These are phyloP conservation scores for Meles meles DNA, from an alignment of 2,113 vertebrate genomes.

Conservation along the genomic window DNA sequence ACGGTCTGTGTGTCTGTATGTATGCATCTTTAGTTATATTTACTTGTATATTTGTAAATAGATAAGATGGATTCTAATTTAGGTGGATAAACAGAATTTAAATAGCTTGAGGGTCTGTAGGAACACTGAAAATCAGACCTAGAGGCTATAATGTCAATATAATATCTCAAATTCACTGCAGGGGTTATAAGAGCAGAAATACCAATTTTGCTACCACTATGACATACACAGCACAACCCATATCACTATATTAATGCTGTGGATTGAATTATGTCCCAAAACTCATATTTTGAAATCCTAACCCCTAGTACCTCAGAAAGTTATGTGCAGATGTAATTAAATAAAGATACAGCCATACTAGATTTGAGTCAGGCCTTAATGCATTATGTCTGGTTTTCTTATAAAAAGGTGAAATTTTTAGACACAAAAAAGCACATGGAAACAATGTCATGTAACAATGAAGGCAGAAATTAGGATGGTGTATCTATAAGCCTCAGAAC, in stretches of 20 bases:
- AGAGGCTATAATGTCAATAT: background rate
- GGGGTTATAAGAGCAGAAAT: fast-evolving
- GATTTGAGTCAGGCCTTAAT: background rate
- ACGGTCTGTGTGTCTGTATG: too few species aligned
- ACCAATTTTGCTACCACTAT: too few species aligned
- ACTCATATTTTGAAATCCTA: background rate
- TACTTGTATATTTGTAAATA: background rate
- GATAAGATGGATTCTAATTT: background rate
- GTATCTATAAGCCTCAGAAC: background rate
- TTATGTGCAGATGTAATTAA: background rate
- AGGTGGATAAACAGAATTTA: background rate
- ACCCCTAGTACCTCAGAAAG: background rate
- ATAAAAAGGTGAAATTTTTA: background rate
- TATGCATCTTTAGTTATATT: background rate
- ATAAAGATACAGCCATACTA: background rate
- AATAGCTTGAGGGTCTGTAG: background rate
- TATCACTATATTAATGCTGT: background rate
- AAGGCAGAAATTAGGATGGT: background rate
- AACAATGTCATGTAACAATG: background rate
- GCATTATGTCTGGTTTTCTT: background rate
- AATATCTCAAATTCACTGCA: background rate
- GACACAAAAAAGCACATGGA: background rate
- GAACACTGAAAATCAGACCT: background rate
- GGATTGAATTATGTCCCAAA: background rate
- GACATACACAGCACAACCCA: background rate